These are phyloP conservation scores for Uromys caudimaculatus DNA, from an alignment of 2,797 vertebrate genomes.

Conservation along the genomic window DNA sequence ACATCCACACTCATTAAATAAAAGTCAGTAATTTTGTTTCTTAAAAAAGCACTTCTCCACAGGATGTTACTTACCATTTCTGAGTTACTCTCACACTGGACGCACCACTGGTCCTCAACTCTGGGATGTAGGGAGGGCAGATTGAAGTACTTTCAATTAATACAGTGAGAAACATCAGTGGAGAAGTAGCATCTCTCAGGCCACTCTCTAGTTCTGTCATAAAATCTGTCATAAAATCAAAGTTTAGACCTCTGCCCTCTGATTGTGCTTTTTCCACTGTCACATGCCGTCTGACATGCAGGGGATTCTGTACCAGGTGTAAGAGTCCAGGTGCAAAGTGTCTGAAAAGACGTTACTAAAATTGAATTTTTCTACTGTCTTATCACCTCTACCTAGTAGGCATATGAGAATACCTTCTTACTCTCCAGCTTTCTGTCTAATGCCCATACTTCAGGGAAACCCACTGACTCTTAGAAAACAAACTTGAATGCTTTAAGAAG, in stretches of 20 bases:
- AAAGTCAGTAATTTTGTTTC: neutral
- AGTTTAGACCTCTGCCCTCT: neutral
- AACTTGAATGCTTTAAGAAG: neutral
- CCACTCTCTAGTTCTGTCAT: neutral
- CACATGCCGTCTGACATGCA: neutral
- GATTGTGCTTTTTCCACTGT: neutral
- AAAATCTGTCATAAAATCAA: neutral
- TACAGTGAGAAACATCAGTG: neutral
- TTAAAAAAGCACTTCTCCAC: neutral
- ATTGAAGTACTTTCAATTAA: neutral
- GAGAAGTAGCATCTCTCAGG: neutral
- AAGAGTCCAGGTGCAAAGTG: neutral
- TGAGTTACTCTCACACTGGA: slow-evolving; percentile 24
- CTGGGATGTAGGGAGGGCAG: neutral
- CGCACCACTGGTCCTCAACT: neutral
- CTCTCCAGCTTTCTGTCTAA: neutral
- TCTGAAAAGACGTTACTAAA: neutral
- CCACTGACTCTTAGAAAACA: neutral
- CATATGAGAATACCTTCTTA: neutral
- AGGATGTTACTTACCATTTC: neutral
- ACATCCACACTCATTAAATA: neutral
- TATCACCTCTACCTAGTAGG: neutral
- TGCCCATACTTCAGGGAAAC: neutral
- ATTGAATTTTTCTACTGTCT: neutral
- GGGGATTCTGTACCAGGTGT: neutral